phyloP scores from a whole-genome alignment of 2,797 vertebrate species.

The Xenopus petersii region DNA sequence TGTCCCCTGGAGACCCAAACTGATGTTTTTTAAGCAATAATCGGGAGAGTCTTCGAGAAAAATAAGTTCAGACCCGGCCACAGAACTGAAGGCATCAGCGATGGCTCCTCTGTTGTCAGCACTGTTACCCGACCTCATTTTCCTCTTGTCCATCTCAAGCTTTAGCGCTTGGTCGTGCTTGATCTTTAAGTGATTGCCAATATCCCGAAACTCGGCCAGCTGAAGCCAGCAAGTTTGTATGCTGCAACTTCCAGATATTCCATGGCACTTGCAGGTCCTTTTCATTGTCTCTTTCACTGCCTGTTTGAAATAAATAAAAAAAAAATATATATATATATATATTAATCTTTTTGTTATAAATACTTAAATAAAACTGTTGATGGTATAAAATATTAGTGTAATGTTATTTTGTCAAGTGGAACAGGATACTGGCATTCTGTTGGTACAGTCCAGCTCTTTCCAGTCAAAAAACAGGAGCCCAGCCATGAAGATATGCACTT shows the following conservation, averaged over 20 bases:
- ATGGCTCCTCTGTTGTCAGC: slow-evolving; percentile 80
- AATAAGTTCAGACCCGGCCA: slow-evolving; percentile 77
- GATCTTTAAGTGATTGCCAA: slow-evolving; percentile 85
- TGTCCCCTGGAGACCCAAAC: slow-evolving; percentile 81
- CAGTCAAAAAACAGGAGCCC: too few relatives aligned
- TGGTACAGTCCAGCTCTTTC: too few relatives aligned
- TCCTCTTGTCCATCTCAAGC: slow-evolving; percentile 87
- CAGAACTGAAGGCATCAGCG: slow-evolving; percentile 70
- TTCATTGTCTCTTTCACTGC: slow-evolving; percentile 87
- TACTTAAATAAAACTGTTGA: too few relatives aligned
- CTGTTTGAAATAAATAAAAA: slow-evolving; percentile 56
- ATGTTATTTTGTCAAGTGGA: too few relatives aligned
- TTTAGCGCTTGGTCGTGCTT: slow-evolving; percentile 86
- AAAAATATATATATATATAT: background rate
- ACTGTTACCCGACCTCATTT: slow-evolving; percentile 81
- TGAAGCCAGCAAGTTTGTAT: slow-evolving; percentile 97
- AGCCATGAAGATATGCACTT: too few relatives aligned
- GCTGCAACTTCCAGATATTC: slow-evolving; percentile 94
- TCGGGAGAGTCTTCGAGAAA: slow-evolving; percentile 91
- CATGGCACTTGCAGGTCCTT: slow-evolving; percentile 91
- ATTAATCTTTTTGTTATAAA: too few relatives aligned
- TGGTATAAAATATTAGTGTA: too few relatives aligned
- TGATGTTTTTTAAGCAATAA: slow-evolving; percentile 86
- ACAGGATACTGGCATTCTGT: too few relatives aligned
- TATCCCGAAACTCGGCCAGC: slow-evolving; percentile 85